A percentile compares a stretch with the other conserved stretches of the same genome.
These are phyloP conservation scores for Globodera rostochiensis DNA, from an alignment of 1,140 invertebrate genomes.

Conservation along the genomic window DNA sequence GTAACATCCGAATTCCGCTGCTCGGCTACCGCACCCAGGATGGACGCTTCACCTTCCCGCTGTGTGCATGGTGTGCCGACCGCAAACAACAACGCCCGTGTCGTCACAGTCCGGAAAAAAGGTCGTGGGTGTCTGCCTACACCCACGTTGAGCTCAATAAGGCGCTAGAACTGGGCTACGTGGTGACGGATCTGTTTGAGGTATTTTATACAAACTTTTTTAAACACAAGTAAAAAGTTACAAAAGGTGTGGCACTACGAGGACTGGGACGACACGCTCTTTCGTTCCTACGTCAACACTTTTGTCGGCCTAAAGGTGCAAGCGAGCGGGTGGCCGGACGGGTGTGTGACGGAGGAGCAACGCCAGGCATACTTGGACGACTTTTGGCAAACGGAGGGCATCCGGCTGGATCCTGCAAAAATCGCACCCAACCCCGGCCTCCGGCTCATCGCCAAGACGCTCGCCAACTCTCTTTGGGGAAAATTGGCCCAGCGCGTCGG, in stretches of 20 bases:
- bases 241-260: slow-evolving; percentile 12
- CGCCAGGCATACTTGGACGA: not conserved
- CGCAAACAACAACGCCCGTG: not conserved
- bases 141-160: slow-evolving; percentile 28
- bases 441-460: not conserved
- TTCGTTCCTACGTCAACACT: not conserved
- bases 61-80: slow-evolving; percentile 1
- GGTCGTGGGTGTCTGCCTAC: slow-evolving; percentile 7
- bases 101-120: not conserved
- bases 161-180: not conserved
- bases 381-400: not conserved
- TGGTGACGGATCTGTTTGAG: not conserved
- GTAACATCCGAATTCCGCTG: not conserved
- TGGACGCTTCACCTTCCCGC: not conserved
- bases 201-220: not conserved
- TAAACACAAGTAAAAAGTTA: too few species aligned
- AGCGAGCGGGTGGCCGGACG: not conserved
- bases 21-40: slow-evolving; percentile 8
- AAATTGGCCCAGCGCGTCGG: slow-evolving; percentile 21
- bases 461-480: slow-evolving; percentile 7
- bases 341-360: not conserved
- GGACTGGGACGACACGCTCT: not conserved
- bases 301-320: not conserved
- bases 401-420: not conserved
- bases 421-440: not conserved